Evolutionary conservation across 2,797 vertebrate genomes (phyloP).

Genomic region (Tragopan temminckii): DNA sequence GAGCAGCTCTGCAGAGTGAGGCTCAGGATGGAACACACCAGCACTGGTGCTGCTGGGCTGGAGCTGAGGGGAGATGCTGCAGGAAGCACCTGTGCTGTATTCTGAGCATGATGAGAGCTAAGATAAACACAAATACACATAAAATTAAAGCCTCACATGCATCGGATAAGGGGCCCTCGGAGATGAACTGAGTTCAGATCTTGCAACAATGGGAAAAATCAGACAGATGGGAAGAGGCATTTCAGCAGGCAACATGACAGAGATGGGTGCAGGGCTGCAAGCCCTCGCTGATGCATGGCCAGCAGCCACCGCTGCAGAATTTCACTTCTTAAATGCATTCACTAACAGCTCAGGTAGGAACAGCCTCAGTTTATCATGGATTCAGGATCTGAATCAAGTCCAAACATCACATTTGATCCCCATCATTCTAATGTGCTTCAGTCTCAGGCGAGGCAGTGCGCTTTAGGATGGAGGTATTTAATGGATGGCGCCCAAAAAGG

Average conservation of each 20-base stretch:
- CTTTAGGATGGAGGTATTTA: background rate
- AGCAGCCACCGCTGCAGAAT: background rate
- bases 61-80: background rate
- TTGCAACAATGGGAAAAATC: background rate
- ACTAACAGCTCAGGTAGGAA: background rate
- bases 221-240: background rate
- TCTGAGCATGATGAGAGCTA: background rate
- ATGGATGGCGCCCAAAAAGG: background rate
- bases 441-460: background rate
- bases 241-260: background rate
- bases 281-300: background rate
- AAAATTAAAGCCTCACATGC: background rate
- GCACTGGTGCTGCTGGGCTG: background rate
- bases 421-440: background rate
- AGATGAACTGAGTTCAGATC: background rate
- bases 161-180: background rate
- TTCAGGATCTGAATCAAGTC: background rate
- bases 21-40: background rate
- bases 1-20: background rate
- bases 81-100: background rate
- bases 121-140: background rate
- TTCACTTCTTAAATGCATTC: background rate
- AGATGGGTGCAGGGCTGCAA: background rate
- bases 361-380: background rate
- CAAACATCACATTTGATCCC: slow-evolving; percentile 7